Percentiles rank a stretch among this genome's conserved stretches.
Conservation (phyloP, 2,888 invertebrate species). For the Oxyscelio sp. region DNA sequence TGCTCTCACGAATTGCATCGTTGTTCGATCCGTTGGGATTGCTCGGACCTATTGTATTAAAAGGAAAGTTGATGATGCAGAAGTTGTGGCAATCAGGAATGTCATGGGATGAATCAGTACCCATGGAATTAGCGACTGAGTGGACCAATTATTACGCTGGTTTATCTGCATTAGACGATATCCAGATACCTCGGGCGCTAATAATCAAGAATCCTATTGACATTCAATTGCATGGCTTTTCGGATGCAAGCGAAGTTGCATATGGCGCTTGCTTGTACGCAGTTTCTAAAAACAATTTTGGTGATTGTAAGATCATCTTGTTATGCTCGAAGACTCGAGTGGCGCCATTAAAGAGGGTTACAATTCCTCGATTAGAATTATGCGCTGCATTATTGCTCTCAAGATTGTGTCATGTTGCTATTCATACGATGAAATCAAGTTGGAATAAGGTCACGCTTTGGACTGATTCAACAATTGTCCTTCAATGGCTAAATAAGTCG, state of each 20-base stretch:
- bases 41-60: constrained; percentile 2
- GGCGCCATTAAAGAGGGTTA: neutral
- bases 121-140: neutral
- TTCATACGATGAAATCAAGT: neutral
- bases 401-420: neutral
- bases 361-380: constrained; percentile 13
- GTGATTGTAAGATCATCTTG: too few relatives aligned
- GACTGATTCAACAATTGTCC: constrained; percentile 22
- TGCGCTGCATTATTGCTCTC: neutral
- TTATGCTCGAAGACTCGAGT: constrained; percentile 11
- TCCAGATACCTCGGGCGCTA: neutral
- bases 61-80: constrained; percentile 26
- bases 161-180: neutral
- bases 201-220: neutral
- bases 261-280: constrained; percentile 78
- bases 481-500: constrained; percentile 15
- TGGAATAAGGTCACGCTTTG: constrained; percentile 13
- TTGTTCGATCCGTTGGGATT: constrained; percentile 30
- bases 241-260: constrained; percentile 74
- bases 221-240: constrained; percentile 72
- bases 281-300: too few relatives aligned
- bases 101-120: constrained; percentile 34
- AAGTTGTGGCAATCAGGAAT: constrained; percentile 10
- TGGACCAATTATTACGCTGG: neutral
- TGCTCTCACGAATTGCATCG: constrained; percentile 1